Evolutionary conservation across 1,140 invertebrate genomes (phyloP).

Genomic region (Tetramorium parvispinum): DNA sequence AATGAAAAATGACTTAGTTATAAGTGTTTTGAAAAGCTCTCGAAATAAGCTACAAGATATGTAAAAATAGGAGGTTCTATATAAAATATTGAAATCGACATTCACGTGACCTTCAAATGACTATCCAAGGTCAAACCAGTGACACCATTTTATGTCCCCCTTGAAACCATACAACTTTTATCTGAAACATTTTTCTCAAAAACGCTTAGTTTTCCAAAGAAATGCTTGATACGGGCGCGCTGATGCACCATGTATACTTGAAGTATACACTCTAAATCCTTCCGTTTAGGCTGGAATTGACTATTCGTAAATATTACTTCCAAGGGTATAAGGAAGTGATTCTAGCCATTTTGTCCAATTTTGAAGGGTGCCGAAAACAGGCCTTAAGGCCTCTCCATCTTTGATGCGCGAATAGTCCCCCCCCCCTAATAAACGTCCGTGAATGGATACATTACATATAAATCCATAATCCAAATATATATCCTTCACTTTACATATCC

Average conservation of each 20-base stretch:
- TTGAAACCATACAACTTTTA: too few species aligned
- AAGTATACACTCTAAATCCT: slow-evolving; percentile 1
- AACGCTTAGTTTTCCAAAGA: too few species aligned
- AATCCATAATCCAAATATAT: too few species aligned
- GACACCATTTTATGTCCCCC: too few species aligned
- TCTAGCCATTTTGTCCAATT: not conserved
- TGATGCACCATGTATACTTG: not conserved
- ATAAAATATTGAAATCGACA: not conserved
- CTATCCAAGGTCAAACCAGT: too few species aligned
- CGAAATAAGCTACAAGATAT: not conserved
- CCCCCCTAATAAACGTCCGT: too few species aligned
- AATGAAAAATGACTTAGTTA: too few species aligned
- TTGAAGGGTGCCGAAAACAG: not conserved
- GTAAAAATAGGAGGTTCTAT: not conserved
- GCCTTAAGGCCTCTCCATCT: not conserved
- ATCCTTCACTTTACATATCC: too few species aligned
- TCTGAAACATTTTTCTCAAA: too few species aligned
- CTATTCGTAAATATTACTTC: slow-evolving; percentile 6
- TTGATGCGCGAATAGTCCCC: not conserved
- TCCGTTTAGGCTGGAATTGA: not conserved
- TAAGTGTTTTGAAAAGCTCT: not conserved
- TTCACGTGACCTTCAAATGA: too few species aligned
- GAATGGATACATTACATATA: too few species aligned
- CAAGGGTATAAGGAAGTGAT: slow-evolving; percentile 7
- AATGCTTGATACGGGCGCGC: too few species aligned